These are phyloP conservation scores for Crenichthys baileyi DNA, from an alignment of 2,797 vertebrate species.

Conservation along the genomic window DNA sequence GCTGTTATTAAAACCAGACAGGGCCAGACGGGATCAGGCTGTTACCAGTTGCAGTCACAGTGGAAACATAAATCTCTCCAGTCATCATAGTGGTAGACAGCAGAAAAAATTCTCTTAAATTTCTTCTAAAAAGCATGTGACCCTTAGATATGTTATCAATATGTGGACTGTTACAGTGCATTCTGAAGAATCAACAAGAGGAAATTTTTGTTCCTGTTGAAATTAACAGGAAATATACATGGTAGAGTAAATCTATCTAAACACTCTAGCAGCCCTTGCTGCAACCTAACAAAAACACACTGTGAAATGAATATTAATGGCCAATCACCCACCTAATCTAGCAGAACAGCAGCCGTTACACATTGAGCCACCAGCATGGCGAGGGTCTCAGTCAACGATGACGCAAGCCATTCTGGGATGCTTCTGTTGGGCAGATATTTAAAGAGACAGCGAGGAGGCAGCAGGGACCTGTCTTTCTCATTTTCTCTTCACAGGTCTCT, in stretches of 20 bases:
- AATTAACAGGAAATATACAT: constrained; percentile 57
- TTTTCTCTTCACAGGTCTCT: constrained; percentile 69
- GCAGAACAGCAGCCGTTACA: constrained; percentile 75
- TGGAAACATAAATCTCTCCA: constrained; percentile 17
- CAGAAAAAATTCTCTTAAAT: constrained; percentile 8
- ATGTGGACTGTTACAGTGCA: neutral
- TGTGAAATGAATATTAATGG: constrained; percentile 83
- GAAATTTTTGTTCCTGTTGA: constrained; percentile 39
- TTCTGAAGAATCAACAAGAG: constrained; percentile 14
- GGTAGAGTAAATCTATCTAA: constrained; percentile 71
- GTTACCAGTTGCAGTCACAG: constrained; percentile 8
- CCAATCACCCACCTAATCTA: constrained; percentile 78
- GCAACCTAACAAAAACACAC: constrained; percentile 76
- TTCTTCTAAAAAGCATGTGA: constrained; percentile 13
- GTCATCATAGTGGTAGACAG: constrained; percentile 17
- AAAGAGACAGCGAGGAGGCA: constrained; percentile 50
- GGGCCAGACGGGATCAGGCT: constrained; percentile 14
- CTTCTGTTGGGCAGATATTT: constrained; percentile 47
- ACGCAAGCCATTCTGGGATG: constrained; percentile 51
- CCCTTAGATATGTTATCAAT: neutral
- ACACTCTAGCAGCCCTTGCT: constrained; percentile 69
- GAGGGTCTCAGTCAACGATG: constrained; percentile 61
- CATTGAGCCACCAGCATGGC: constrained; percentile 56
- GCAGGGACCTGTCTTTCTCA: constrained; percentile 52
- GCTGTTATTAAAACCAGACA: constrained; percentile 58